Evolutionary conservation across 2,797 vertebrate genomes (phyloP).

Genomic region (Cossypha caffra): DNA sequence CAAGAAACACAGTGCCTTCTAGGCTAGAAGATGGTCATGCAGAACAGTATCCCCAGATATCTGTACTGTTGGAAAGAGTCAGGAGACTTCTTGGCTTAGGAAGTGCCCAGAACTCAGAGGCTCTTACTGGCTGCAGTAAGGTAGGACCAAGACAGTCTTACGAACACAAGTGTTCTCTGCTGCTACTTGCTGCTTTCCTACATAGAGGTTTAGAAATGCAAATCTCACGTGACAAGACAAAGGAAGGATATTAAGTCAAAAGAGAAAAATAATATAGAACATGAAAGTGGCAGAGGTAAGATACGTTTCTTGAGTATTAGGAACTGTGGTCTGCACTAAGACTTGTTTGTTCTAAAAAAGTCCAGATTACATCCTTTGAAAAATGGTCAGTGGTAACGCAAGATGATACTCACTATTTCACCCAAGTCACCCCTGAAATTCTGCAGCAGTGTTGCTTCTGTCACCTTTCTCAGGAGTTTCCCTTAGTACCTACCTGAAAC

Average conservation of each 20-base stretch:
- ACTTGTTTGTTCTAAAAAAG: neutral
- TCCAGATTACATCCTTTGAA: neutral
- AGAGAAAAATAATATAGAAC: neutral
- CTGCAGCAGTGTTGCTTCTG: neutral
- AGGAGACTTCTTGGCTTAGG: neutral
- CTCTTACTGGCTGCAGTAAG: neutral
- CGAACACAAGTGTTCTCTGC: neutral
- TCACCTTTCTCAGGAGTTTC: neutral
- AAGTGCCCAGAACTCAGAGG: neutral
- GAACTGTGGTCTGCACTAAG: neutral
- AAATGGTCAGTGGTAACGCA: neutral
- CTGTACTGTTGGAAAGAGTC: neutral
- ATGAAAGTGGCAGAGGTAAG: neutral
- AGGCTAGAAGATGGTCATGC: neutral
- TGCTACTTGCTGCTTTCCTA: neutral
- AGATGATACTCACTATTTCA: neutral
- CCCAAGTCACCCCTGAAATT: neutral
- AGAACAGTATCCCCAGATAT: neutral
- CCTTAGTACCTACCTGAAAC: neutral
- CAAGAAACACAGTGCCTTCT: neutral
- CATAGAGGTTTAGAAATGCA: neutral
- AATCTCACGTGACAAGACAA: neutral
- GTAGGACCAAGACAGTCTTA: neutral
- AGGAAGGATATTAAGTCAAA: neutral
- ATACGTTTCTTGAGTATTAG: neutral